phyloP scores from a whole-genome alignment of 1,140 invertebrate genomes.

The Heliconius eleuchia region DNA sequence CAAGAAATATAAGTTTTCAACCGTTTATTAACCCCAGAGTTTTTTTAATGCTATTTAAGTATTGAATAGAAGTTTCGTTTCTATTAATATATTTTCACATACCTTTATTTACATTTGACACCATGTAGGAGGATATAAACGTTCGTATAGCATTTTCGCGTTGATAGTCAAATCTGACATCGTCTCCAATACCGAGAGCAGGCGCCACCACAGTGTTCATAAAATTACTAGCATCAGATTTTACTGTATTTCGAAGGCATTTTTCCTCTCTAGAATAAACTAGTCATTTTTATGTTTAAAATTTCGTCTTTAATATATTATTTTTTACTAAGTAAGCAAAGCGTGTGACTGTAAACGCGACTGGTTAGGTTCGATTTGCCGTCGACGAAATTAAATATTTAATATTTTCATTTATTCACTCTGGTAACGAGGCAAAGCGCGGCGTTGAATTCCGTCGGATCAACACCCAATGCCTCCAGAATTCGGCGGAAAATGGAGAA shows the following conservation, averaged over 20 bases:
- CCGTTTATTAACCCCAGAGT: too few species aligned
- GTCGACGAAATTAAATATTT: too few species aligned
- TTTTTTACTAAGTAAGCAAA: neutral
- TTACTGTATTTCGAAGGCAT: slow-evolving; percentile 43
- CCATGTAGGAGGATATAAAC: slow-evolving; percentile 58
- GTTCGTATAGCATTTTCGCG: slow-evolving; percentile 49
- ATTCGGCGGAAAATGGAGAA: too few species aligned
- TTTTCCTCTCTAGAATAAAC: slow-evolving; percentile 53
- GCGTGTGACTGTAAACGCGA: too few species aligned
- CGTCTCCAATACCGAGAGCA: slow-evolving; percentile 51
- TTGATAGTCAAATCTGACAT: slow-evolving; percentile 47
- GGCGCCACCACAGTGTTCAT: slow-evolving; percentile 58
- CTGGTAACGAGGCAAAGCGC: too few species aligned
- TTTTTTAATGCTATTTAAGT: too few species aligned
- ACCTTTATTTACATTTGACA: slow-evolving; percentile 55
- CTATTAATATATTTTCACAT: neutral
- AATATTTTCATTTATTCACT: too few species aligned
- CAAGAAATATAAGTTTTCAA: too few species aligned
- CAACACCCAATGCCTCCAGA: too few species aligned
- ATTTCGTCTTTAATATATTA: neutral
- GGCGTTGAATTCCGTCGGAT: too few species aligned
- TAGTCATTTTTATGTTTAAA: slow-evolving; percentile 25
- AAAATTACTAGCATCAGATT: slow-evolving; percentile 38
- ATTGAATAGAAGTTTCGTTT: too few species aligned
- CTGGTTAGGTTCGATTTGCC: too few species aligned